These are phyloP conservation scores for Melieria omissa DNA, from an alignment of 2,888 invertebrate genomes.

Conservation along the genomic window DNA sequence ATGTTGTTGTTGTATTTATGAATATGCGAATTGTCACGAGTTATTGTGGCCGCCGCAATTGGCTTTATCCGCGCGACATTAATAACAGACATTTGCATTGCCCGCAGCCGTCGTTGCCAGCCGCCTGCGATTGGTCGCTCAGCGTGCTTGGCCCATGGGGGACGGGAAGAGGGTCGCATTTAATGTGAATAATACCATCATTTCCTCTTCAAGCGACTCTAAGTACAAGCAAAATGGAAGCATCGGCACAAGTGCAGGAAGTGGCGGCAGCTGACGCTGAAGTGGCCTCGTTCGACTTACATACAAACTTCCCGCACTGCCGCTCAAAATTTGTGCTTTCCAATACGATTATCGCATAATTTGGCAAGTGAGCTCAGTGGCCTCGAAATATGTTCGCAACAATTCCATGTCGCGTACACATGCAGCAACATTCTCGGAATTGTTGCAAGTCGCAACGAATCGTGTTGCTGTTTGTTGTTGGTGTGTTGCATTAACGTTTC, in stretches of 20 bases:
- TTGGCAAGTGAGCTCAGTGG: background rate
- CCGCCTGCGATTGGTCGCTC: slow-evolving; percentile 19
- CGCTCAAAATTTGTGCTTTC: too few relatives aligned
- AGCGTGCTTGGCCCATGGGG: background rate
- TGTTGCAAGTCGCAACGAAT: background rate
- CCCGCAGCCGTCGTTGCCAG: background rate
- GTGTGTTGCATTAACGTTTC: background rate
- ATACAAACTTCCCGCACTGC: too few relatives aligned
- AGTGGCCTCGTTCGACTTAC: background rate
- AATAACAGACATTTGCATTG: slow-evolving; percentile 31
- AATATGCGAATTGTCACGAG: slow-evolving; percentile 33
- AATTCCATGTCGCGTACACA: background rate
- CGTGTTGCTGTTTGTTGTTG: slow-evolving; percentile 2
- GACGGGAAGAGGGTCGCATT: background rate
- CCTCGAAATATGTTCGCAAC: background rate
- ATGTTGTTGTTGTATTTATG: slow-evolving; percentile 21
- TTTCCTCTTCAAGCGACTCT: background rate
- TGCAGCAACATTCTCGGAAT: background rate
- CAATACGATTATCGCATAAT: background rate
- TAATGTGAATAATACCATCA: background rate
- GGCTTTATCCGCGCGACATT: slow-evolving; percentile 12
- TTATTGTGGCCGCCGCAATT: slow-evolving; percentile 21
- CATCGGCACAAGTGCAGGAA: slow-evolving; percentile 33
- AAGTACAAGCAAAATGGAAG: background rate
- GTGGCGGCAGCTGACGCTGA: slow-evolving; percentile 27